Evolutionary conservation across 2,113 vertebrate genomes (phyloP).

Genomic region (Motacilla alba): DNA sequence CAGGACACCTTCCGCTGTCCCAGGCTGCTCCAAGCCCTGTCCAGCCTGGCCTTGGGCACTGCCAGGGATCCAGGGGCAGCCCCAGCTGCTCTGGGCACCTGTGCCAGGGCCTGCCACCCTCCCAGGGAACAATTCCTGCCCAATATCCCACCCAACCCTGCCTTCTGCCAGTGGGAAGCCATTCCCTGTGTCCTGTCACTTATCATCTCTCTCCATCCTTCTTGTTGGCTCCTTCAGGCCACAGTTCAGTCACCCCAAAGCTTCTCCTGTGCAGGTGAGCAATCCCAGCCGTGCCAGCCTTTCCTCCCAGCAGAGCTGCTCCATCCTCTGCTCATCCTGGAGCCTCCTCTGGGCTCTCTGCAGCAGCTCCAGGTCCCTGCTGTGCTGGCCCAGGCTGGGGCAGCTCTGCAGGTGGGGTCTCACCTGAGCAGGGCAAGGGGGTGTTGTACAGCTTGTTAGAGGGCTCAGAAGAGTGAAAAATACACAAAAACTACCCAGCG

Average conservation of each 20-base stretch:
- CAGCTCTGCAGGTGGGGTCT: background rate
- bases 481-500: background rate
- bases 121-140: accelerated
- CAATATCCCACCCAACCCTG: background rate
- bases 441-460: background rate
- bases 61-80: background rate
- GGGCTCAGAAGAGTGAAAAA: background rate
- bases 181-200: background rate
- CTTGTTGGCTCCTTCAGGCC: background rate
- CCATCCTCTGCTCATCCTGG: background rate
- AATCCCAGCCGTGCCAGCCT: background rate
- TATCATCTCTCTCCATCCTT: background rate
- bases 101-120: background rate
- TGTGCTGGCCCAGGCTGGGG: background rate
- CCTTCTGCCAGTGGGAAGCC: background rate
- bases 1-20: background rate
- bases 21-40: background rate
- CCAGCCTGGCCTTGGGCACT: background rate
- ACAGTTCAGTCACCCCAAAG: background rate
- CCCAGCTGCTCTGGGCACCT: background rate
- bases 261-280: background rate
- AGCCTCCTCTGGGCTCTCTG: background rate
- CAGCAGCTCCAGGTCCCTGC: background rate
- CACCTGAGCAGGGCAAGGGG: background rate
- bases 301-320: background rate